Percentiles rank a stretch among this genome's conserved stretches.
Conservation (phyloP, 2,797 vertebrate genomes). For the Hybognathus amarus region DNA sequence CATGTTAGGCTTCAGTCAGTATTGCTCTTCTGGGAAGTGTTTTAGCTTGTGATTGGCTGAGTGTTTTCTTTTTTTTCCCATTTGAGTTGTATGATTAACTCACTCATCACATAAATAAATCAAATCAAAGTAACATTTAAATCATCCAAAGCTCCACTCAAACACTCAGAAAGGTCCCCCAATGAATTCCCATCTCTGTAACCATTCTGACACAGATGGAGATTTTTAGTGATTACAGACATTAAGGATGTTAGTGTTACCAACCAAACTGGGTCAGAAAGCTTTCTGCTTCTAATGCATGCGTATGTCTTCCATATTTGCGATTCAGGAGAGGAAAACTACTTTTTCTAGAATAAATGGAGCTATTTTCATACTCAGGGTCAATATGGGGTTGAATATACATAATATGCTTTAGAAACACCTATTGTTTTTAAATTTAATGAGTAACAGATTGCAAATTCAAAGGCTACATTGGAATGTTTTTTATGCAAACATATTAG, state of each 20-base stretch:
- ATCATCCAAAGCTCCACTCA: slow-evolving; percentile 34
- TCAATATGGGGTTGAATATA: background rate
- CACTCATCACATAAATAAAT: slow-evolving; percentile 50
- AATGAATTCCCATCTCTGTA: slow-evolving; percentile 26
- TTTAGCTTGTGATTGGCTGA: slow-evolving; percentile 8
- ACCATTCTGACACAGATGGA: slow-evolving; percentile 26
- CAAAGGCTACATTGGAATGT: background rate
- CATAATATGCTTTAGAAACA: slow-evolving; percentile 13
- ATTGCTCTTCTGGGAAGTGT: slow-evolving; percentile 33
- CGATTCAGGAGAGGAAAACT: background rate
- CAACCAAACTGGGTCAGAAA: slow-evolving; percentile 46
- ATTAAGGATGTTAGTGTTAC: slow-evolving; percentile 46
- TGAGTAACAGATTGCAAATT: background rate
- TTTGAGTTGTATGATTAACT: slow-evolving; percentile 38
- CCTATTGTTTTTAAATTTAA: background rate
- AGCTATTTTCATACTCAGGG: slow-evolving; percentile 40
- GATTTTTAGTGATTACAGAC: slow-evolving; percentile 44
- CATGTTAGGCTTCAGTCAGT: too few species aligned
- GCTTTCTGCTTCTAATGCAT: slow-evolving; percentile 30
- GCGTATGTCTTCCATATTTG: slow-evolving; percentile 25
- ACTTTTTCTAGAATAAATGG: slow-evolving; percentile 28
- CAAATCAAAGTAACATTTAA: slow-evolving; percentile 51
- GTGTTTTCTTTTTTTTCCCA: background rate
- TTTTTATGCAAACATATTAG: too few species aligned
- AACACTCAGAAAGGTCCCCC: slow-evolving; percentile 45